phyloP scores from a whole-genome alignment of 2,888 invertebrate genomes.

The Terebella lapidaria region DNA sequence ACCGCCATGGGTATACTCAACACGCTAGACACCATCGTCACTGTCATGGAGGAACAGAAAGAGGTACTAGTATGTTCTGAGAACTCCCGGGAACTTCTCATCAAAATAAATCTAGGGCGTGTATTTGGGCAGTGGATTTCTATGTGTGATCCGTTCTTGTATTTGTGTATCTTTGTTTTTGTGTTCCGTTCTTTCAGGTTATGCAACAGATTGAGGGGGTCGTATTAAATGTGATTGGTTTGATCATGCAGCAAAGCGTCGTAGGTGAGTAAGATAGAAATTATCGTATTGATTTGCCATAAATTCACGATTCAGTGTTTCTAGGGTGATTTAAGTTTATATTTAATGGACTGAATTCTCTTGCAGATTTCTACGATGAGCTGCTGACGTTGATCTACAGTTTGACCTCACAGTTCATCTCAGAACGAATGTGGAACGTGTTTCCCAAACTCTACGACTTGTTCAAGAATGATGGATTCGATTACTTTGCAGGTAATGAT shows the following conservation, averaged over 20 bases:
- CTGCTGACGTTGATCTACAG: conserved; percentile 87
- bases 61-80: conserved; percentile 31
- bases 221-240: conserved; percentile 77
- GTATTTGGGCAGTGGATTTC: background rate
- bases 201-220: conserved; percentile 85
- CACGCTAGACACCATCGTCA: conserved; percentile 90
- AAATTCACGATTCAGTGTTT: too few species aligned
- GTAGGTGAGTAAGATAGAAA: conserved; percentile 66
- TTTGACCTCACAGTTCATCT: conserved; percentile 80
- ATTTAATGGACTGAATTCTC: background rate
- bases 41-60: conserved; percentile 73
- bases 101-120: background rate
- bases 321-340: too few species aligned
- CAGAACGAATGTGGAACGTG: conserved; percentile 94
- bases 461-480: conserved; percentile 89
- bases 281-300: too few species aligned
- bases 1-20: conserved; percentile 94
- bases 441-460: conserved; percentile 66
- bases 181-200: conserved; percentile 58
- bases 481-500: conserved; percentile 69
- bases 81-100: background rate
- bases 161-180: background rate
- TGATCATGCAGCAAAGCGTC: conserved; percentile 67
- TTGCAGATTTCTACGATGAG: conserved; percentile 91
- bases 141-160: background rate